Base-by-base conservation (phyloP, 2,888 invertebrate genomes). In the Tinea pellionella region DNA sequence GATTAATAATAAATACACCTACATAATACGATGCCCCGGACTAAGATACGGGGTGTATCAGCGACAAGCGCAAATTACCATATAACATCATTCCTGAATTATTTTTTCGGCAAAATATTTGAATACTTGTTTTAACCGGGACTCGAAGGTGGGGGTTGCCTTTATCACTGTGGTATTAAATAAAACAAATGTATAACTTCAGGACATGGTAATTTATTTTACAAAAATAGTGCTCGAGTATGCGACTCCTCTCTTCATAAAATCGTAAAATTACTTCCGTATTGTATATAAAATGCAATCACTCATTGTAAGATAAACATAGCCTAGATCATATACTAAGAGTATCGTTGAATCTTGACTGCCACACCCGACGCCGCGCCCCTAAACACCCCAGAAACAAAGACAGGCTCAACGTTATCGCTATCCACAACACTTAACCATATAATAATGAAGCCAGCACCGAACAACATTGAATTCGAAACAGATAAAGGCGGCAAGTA, bases 161-260 rank as follows among this genome's bases (percentile, higher is more conserved):
- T 2, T 24, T 24, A 24, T 24, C 24, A 24, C 6, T 3, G 24
- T 24, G 24, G 24, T 24, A 24, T 24, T 24, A 78, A 85, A 86
- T 83, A 78, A 87, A 87, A 87, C 84, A 78, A 83, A 68, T 66
- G 63, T 66, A 64, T 62, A 69, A 72, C 75, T 77, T 81, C 76
- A 77, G 83, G 84, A 84, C 86, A 84, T 81, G 81, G 80, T 85
- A 83, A 85, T 86, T 63, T 87, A 87, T 87, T 87, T 83, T 87
- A 87, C 83, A 87, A 87, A 87, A 87, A 87, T 87, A 87, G 82
- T 85, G 86, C 85, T 86, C 85, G 84, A 83, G 84, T 80, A 80
- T 79, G 81, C 79, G 80, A 80, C 78, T 80, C 84, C 75, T 81
- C 80, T 78, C 78, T 78, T 82, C 80, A 75, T 57, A 78, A 81